Base-by-base conservation (phyloP, 2,113 vertebrate genomes). In the Turnix velox region DNA sequence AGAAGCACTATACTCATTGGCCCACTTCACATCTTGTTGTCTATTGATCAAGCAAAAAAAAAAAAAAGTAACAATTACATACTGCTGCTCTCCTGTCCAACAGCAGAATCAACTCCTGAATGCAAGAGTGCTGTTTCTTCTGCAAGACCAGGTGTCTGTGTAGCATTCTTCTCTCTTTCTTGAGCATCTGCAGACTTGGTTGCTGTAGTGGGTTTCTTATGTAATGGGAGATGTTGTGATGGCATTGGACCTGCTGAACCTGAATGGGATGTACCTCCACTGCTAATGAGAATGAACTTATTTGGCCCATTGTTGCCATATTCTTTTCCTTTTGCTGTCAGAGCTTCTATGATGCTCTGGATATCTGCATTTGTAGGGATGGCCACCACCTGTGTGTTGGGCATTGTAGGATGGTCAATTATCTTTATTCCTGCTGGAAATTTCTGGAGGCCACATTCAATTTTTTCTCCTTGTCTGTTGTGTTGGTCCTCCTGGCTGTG, bases 261-360 rank as follows among this genome's bases (percentile, higher is more conserved):
- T 49, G 94, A 61, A 31, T 27, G 62, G 23, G 92, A 79, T 0
- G 94, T 62, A 39, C 96, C 95, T 25, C 97, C 97, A 18, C 97
- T 97, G 86, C 98, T 98, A 65, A 99, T 96, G 46, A 99, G 98
- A 93, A 99, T 99, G 90, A 99, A 99, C 87, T 99, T 99, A 94
- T 98, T 99, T 16, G 98, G 98, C 10, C 99, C 98, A 4, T 97
- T 97, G 65, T 89, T 97, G 7, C 99, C 98, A n/a, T 97, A 97
- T 91, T 99, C 98, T 87, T 99, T 99, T 40, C 98, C 98, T 88
- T 98, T 99, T 74, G 98, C 98, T 3, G 98, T 98, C 45, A 99
- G 92, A 5, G 98, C 98, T 27, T 97, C 97, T 30, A 99, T 99
- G 72, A 99, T 98, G 82, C 97, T 98, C 66, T 99, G 98, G 45